Base-by-base conservation (phyloP, 2,797 vertebrate species). In the Pseudomugil gertrudae region DNA sequence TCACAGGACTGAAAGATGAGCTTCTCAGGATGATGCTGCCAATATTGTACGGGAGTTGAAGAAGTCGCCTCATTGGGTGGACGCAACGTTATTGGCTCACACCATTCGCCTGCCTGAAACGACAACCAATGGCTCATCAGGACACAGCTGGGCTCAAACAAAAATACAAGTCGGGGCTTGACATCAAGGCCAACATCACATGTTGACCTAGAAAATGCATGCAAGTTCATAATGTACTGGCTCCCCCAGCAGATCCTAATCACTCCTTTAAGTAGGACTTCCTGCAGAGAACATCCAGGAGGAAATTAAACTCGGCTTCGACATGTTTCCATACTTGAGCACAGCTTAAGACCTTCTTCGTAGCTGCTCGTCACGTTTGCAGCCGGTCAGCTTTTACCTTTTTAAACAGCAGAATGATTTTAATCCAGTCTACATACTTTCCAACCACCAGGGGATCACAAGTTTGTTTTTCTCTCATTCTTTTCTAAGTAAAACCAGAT, bases 1-100 rank as follows among this genome's bases (percentile, higher is more conserved):
- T 99, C 98, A 7, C 98, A 99, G 0, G 98, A 99, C 89, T 99
- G 98, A 91, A 99, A 99, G 93, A 99, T 99, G 91, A 99, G 98
- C 81, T 99, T 99, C 86, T 99, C 98, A 0, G 98, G 98, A 80
- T 99, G 98, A 81, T 99, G 98, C 68, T 99, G 98, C 98, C 98
- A 99, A 65, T 99, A 99, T 60, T 99, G 98, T 67, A 99, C 97
- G 4, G 98, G 98, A 0, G 98, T 99, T 57, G 98, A 99, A 54
- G 97, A 97, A 5, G 98, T 99, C 58, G 97, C 97, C 93, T 99
- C 98, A 27, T 98, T 99, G 45, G 98, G 98, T 32, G 97, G 98
- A 78, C 98, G 93, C 85, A 99, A 93, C 55, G 97, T 99, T 89
- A 99, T 99, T 67, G 98, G 98, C 83, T 99, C 98, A 76, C 98